Evolutionary conservation across 2,797 vertebrate species (phyloP).

Genomic region (Sebastes diploproa): DNA sequence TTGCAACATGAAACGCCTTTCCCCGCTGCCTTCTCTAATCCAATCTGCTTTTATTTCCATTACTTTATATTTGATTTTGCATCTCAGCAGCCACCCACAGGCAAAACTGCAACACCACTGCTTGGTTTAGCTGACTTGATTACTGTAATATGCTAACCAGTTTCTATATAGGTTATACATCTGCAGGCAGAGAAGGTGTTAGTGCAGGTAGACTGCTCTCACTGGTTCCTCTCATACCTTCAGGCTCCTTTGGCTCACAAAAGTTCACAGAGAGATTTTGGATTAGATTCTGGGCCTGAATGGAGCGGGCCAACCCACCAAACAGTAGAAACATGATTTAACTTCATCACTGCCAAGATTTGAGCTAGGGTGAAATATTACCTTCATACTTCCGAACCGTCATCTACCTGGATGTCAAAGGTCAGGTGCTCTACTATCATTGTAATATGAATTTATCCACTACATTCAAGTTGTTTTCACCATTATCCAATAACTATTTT

Average conservation of each 20-base stretch:
- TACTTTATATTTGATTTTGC: conserved; percentile 76
- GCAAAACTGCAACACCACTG: conserved; percentile 34
- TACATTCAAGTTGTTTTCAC: neutral
- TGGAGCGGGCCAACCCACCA: neutral
- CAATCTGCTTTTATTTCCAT: conserved; percentile 74
- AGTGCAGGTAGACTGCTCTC: conserved; percentile 26
- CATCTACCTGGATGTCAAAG: neutral
- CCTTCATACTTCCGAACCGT: neutral
- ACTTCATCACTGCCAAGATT: neutral
- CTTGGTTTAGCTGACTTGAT: conserved; percentile 56
- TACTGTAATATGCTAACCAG: conserved; percentile 67
- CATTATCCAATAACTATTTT: neutral
- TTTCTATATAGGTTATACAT: conserved; percentile 20
- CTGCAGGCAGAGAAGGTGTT: conserved; percentile 30
- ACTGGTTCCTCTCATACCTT: neutral
- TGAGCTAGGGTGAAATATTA: neutral
- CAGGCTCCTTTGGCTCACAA: conserved; percentile 1
- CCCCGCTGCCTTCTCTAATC: conserved; percentile 63
- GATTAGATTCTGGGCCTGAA: neutral
- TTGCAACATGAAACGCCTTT: conserved; percentile 62
- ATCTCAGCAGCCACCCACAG: conserved; percentile 72
- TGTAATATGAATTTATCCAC: neutral
- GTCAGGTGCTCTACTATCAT: neutral
- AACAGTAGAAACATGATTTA: conserved; percentile 1
- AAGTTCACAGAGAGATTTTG: neutral